phyloP scores from a whole-genome alignment of 2,797 vertebrate species.

The Ficedula albicollis region DNA sequence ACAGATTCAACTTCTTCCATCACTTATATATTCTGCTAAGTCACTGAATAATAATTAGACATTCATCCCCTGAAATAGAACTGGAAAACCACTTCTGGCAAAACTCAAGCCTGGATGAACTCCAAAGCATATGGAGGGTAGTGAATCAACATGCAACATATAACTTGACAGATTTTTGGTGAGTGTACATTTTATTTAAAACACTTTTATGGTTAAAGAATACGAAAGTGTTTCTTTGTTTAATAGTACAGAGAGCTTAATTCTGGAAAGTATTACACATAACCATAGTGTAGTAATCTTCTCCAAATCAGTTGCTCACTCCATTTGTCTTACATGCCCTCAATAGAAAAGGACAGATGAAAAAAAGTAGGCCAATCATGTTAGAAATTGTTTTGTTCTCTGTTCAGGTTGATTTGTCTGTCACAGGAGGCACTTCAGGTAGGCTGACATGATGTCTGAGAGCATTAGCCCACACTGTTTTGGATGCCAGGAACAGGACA shows the following conservation, averaged over 20 bases:
- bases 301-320: background rate
- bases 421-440: background rate
- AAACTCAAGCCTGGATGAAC: constrained; percentile 64
- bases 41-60: constrained; percentile 74
- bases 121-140: constrained; percentile 65
- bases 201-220: background rate
- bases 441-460: background rate
- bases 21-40: constrained; percentile 58
- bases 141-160: constrained; percentile 25
- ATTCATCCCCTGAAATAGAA: constrained; percentile 65
- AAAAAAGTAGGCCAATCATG: background rate
- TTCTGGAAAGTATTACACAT: background rate
- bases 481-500: background rate
- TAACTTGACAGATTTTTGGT: constrained; percentile 29
- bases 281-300: background rate
- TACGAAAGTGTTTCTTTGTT: constrained; percentile 5
- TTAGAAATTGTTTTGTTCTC: background rate
- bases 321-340: background rate
- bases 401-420: background rate
- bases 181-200: constrained; percentile 32
- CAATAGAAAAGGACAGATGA: background rate
- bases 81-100: constrained; percentile 71
- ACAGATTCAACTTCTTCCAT: constrained; percentile 59
- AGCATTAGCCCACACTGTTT: background rate
- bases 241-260: background rate